A percentile compares a stretch with the other conserved stretches of the same genome.
These are phyloP conservation scores for Hypercompe scribonia DNA, from an alignment of 2,888 invertebrate genomes.

Conservation along the genomic window DNA sequence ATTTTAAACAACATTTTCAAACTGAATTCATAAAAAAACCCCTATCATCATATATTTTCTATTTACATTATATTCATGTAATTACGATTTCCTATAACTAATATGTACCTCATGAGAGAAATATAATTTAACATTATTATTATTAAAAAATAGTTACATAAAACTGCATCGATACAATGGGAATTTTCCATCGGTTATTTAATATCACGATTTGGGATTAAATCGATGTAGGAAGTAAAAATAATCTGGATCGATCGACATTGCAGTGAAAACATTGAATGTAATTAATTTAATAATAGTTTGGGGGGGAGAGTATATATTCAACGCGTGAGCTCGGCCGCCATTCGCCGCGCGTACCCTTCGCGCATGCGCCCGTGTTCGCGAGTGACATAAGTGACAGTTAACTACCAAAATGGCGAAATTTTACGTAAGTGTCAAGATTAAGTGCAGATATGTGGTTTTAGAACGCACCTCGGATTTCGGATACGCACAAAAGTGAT, in stretches of 20 bases:
- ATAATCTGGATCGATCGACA: conserved; percentile 72
- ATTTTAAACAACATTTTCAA: too few species aligned
- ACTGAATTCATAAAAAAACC: too few species aligned
- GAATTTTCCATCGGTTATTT: conserved; percentile 38
- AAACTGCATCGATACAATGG: background rate
- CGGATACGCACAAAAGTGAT: conserved; percentile 45
- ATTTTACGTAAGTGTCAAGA: conserved; percentile 84
- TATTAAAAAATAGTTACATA: too few species aligned
- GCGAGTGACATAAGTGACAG: conserved; percentile 79
- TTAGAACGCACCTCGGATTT: conserved; percentile 75
- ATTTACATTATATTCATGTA: too few species aligned
- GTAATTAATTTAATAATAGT: conserved; percentile 82
- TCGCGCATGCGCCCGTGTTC: conserved; percentile 77
- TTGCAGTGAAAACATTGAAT: conserved; percentile 77
- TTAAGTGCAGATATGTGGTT: conserved; percentile 78
- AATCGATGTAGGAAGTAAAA: conserved; percentile 71
- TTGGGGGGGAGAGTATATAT: conserved; percentile 84
- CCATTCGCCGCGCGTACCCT: conserved; percentile 82
- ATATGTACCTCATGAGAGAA: too few species aligned
- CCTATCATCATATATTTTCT: too few species aligned
- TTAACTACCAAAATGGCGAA: conserved; percentile 81
- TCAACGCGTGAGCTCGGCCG: conserved; percentile 59
- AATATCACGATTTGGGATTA: conserved; percentile 52
- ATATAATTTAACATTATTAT: too few species aligned
- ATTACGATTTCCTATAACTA: too few species aligned